A percentile compares a stretch with the other conserved stretches of the same genome.
phyloP scores from a whole-genome alignment of 2,113 vertebrate genomes.

The Gasterosteus aculeatus region DNA sequence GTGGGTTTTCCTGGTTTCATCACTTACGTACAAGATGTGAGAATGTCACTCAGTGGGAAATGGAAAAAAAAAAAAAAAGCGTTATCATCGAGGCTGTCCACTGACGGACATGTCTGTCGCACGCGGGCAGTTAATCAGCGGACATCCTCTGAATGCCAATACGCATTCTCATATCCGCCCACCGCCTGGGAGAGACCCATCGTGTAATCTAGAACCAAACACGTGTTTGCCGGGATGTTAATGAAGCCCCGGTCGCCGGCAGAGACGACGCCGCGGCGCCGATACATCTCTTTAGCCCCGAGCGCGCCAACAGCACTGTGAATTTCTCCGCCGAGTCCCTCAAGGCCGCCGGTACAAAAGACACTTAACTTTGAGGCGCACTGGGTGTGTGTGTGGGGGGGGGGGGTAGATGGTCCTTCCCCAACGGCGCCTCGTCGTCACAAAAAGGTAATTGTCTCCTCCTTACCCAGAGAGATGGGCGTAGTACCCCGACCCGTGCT shows the following conservation, averaged over 20 bases:
- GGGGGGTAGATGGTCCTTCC: slow-evolving; percentile 34
- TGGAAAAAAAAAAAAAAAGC: neutral
- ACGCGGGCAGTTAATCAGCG: slow-evolving; percentile 7
- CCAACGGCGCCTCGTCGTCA: slow-evolving; percentile 32
- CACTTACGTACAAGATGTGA: neutral
- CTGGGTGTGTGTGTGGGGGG: neutral
- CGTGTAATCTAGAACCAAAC: slow-evolving; percentile 36
- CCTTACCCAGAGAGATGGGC: slow-evolving; percentile 61
- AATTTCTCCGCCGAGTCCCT: slow-evolving; percentile 50
- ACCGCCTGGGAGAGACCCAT: slow-evolving; percentile 39
- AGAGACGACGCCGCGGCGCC: slow-evolving; percentile 15
- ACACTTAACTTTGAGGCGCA: slow-evolving; percentile 46
- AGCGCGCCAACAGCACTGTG: slow-evolving; percentile 53
- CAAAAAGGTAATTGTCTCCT: slow-evolving; percentile 76
- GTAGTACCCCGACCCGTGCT: slow-evolving; percentile 76
- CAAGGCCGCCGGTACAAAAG: slow-evolving; percentile 47
- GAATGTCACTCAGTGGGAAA: neutral
- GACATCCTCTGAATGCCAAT: slow-evolving; percentile 7
- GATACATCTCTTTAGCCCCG: slow-evolving; percentile 41
- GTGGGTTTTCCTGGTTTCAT: neutral
- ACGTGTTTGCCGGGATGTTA: slow-evolving; percentile 51
- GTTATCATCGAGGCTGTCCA: neutral
- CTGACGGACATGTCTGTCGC: neutral
- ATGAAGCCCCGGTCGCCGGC: slow-evolving; percentile 31
- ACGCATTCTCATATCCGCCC: slow-evolving; percentile 29